phyloP scores from a whole-genome alignment of 1,140 invertebrate species.

The Argopecten irradians region DNA sequence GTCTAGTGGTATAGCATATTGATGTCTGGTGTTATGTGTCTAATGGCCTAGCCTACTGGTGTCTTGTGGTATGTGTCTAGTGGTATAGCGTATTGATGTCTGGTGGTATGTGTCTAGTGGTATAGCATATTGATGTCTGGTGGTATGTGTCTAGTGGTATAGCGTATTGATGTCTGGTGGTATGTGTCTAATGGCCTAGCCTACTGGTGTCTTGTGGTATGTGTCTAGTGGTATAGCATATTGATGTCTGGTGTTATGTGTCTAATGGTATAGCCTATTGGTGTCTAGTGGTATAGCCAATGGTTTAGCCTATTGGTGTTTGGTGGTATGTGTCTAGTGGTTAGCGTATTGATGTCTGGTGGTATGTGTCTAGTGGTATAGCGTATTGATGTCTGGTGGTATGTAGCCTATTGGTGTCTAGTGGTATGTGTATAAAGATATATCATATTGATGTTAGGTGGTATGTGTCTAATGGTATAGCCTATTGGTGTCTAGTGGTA shows the following conservation, averaged over 20 bases:
- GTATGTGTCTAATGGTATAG: too few species aligned
- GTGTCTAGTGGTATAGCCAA: too few species aligned
- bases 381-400: neutral
- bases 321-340: neutral
- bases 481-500: too few species aligned
- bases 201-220: neutral
- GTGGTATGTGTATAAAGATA: neutral
- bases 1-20: neutral
- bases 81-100: neutral
- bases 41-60: neutral
- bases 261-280: neutral
- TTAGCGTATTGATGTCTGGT: neutral
- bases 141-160: neutral
- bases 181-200: neutral
- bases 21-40: neutral
- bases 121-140: neutral
- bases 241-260: neutral
- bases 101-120: neutral
- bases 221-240: neutral
- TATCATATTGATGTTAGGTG: too few species aligned
- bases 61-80: neutral
- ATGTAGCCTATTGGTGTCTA: neutral
- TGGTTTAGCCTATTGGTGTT: neutral
- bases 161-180: neutral
- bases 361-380: neutral